Evolutionary conservation across 2,113 vertebrate genomes (phyloP), one percentile per base, ranked within the genome.

Genomic region (Prionailurus viverrinus): DNA sequence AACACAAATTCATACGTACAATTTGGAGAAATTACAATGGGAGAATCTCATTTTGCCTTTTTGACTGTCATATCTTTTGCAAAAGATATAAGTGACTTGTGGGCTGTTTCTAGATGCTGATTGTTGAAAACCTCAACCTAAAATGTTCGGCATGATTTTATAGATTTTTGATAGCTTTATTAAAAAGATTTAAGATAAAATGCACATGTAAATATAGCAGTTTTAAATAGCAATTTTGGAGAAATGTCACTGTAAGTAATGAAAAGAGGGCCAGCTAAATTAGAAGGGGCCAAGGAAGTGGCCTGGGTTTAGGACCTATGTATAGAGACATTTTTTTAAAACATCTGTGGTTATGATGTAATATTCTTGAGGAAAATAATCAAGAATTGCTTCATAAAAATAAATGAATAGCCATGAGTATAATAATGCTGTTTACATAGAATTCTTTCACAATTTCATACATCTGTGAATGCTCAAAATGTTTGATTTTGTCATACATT

Each of bases 151-250:
- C 92, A 95, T 63, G 76, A 74, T 88, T 97, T 97, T 96, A 61
- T 91, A 97, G 84, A 96, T 65, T 96, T 98, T 97, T 95, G 61
- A 94, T 95, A 95, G 69, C 68, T 94, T 97, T 97, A 73, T 91
- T 93, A 36, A 88, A 96, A 96, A 88, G 41, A 95, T 16, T 92
- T 33, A 85, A 96, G 66, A 90, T 45, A 66, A 96, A 97, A 82
- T 92, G 15, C 15, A 65, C 68, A 89, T 96, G 84, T 96, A 97
- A 94, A 96, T 97, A 97, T 84, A 92, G n/a, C 69, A 78, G 19
- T 90, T 82, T 80, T 65, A 82, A 69, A 73, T 94, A 95, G 66
- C n/a, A 68, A 58, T 91, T 96, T 97, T 63, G 53, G 66, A 90
- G 85, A 89, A 96, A 74, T 45, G 27, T 81, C 90, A 78, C 55